phyloP scores from a whole-genome alignment of 2,888 invertebrate genomes.

The Ophion slaviceki region DNA sequence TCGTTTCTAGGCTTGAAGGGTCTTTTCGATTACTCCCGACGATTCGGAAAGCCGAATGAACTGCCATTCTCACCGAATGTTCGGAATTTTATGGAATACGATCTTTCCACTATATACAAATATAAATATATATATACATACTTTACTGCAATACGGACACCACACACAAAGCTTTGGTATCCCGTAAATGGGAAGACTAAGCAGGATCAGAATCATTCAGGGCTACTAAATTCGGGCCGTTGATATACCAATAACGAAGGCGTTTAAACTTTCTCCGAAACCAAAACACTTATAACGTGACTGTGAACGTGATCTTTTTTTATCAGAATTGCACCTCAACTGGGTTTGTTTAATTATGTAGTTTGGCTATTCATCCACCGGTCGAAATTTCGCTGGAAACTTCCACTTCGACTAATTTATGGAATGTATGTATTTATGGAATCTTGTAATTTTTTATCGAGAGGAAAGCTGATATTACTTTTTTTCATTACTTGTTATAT shows the following conservation, averaged over 20 bases:
- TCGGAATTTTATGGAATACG: slow-evolving; percentile 80
- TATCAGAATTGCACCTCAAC: neutral
- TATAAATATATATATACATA: neutral
- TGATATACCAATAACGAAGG: slow-evolving; percentile 23
- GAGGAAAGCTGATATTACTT: too few species aligned
- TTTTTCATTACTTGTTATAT: too few species aligned
- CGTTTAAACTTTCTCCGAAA: slow-evolving; percentile 36
- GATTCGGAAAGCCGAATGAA: slow-evolving; percentile 54
- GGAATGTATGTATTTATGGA: too few species aligned
- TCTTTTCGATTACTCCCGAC: slow-evolving; percentile 81
- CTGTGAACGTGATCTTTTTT: neutral
- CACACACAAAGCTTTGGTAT: slow-evolving; percentile 13
- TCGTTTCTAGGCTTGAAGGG: slow-evolving; percentile 82
- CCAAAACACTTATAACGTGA: neutral
- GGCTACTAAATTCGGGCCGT: neutral
- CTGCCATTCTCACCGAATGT: slow-evolving; percentile 48
- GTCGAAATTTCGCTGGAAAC: too few species aligned
- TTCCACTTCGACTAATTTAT: too few species aligned
- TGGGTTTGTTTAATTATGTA: neutral
- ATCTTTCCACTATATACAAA: slow-evolving; percentile 63
- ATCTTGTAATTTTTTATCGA: too few species aligned
- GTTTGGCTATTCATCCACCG: neutral
- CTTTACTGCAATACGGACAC: neutral
- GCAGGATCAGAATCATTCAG: slow-evolving; percentile 25
- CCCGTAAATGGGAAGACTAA: neutral